Evolutionary conservation across 2,888 invertebrate species (phyloP).

Genomic region (Aleiodes alternator): DNA sequence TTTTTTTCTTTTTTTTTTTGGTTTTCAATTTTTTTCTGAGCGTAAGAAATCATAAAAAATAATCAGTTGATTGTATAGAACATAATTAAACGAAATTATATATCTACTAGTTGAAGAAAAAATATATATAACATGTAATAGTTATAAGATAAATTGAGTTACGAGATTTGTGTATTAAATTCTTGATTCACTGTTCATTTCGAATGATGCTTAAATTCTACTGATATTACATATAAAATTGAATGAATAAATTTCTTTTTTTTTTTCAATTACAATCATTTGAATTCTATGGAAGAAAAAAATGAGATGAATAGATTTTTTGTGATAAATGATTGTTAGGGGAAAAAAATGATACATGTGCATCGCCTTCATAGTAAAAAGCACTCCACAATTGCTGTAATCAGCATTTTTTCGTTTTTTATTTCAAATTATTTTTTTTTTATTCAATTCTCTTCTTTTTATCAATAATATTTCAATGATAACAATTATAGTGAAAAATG

Average conservation of each 20-base stretch:
- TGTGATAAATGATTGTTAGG: neutral
- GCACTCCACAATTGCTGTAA: conserved; percentile 52
- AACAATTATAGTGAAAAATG: conserved; percentile 57
- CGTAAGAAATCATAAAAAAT: conserved; percentile 47
- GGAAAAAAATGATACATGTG: conserved; percentile 10
- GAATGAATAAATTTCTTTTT: neutral
- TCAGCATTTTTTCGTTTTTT: conserved; percentile 39
- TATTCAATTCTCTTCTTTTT: conserved; percentile 41
- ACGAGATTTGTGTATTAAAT: conserved; percentile 1
- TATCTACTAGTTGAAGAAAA: conserved; percentile 40
- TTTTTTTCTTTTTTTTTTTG: conserved; percentile 17
- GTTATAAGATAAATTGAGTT: conserved; percentile 41
- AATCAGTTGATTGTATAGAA: conserved; percentile 16
- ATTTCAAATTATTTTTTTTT: conserved; percentile 39
- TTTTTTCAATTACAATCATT: neutral
- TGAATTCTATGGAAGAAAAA: conserved; percentile 12
- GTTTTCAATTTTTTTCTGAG: conserved; percentile 35
- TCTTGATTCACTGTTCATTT: neutral
- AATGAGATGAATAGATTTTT: conserved; percentile 25
- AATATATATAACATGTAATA: conserved; percentile 38
- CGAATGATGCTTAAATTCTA: conserved; percentile 7
- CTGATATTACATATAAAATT: conserved; percentile 12
- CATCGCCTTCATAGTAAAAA: conserved; percentile 51
- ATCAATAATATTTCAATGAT: conserved; percentile 40
- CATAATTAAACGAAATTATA: conserved; percentile 29